Conservation (phyloP, 2,797 vertebrate species). For the Pseudochaenichthys georgianus region DNA sequence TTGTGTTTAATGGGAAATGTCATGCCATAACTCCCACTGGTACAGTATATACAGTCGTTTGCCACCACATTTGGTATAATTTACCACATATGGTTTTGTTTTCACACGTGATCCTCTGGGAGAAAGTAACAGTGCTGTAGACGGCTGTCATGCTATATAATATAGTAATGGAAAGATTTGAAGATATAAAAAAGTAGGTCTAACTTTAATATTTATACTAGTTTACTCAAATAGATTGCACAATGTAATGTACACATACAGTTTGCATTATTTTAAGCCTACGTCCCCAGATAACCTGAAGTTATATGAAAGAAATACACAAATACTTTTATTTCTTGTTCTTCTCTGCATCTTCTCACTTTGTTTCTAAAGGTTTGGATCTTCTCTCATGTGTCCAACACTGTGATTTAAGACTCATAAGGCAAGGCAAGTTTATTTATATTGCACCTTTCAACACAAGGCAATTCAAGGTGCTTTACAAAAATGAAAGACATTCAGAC, state of each 20-base stretch:
- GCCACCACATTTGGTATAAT: conserved; percentile 28
- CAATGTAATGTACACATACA: background rate
- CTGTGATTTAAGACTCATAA: background rate
- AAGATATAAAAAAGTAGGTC: conserved; percentile 5
- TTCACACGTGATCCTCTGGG: conserved; percentile 22
- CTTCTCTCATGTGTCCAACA: conserved; percentile 3
- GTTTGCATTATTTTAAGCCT: background rate
- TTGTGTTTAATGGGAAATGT: conserved; percentile 26
- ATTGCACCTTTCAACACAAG: no score
- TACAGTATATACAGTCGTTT: conserved; percentile 26
- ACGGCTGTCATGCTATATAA: conserved; percentile 9
- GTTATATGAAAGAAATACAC: background rate
- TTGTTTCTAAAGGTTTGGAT: conserved; percentile 7
- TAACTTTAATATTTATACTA: background rate
- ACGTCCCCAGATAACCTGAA: no score
- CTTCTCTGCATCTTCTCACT: background rate
- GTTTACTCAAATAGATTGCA: conserved; percentile 4
- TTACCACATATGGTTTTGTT: conserved; percentile 38
- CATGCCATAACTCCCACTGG: conserved; percentile 31
- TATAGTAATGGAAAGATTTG: conserved; percentile 13
- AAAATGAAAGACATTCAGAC: no score
- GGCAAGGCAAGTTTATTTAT: background rate
- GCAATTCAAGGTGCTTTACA: no score
- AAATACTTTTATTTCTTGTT: background rate
- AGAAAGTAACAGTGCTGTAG: conserved; percentile 15